Base-by-base conservation (phyloP, 2,888 invertebrate genomes). In the Palloptera scutellata region DNA sequence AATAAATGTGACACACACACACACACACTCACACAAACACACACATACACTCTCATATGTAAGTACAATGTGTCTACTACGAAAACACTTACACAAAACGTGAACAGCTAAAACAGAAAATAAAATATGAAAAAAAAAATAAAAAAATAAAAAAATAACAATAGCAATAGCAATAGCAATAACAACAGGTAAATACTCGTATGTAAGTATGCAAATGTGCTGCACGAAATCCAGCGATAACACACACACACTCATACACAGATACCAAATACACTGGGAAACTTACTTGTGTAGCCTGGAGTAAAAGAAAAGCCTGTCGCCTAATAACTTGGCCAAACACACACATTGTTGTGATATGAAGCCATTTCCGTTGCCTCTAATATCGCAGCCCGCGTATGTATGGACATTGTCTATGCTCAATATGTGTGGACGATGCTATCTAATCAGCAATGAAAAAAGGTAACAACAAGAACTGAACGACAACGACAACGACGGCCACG, bases 391-490 rank as follows among this genome's bases (percentile, higher is more conserved):
- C 6, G 53, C 11, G 43, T 10, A 13, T 57, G 59, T 48, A 8
- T n/a, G 42, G 12, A 30, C 20, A 40, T 10, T 40, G 30, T 57
- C 9, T 12, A 40, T 9, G n/a, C n/a, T n/a, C n/a, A 15, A 20
- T 40, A 45, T n/a, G 45, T 48, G 42, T 17, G 51, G 54, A 41
- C 61, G 54, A 41, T 57, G 57, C 66, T 70, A 71, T 71, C 71
- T 71, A 71, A 71, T 71, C 71, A 67, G 48, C 67, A 52, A 58
- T 59, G 57, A 66, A 62, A 62, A 45, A 52, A 30, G 30, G 3
- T 30, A 30, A 52, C 41, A 61, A n/a, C 19, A 11, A 10, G 10
- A 55, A 51, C 54, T 61, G 30, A 30, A 30, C 30, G 3, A 30
- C 30, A 30, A 30, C 30, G 6, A 6, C 30, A 30, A 6, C 30